These are phyloP conservation scores for Taxidea taxus DNA, from an alignment of 2,113 vertebrate genomes.

Conservation along the genomic window DNA sequence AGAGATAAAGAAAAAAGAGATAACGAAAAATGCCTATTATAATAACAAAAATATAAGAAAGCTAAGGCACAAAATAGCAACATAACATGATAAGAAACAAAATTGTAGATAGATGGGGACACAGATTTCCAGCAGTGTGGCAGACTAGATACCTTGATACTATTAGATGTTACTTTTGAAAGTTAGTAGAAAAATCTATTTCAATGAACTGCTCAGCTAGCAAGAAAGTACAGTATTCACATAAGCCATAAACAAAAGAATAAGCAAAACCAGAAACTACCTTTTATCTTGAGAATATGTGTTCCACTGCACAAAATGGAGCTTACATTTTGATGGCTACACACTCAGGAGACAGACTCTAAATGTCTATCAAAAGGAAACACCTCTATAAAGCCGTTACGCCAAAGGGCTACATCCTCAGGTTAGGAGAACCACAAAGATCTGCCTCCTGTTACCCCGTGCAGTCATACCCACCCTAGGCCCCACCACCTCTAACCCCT, in stretches of 20 bases:
- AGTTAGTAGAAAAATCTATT: neutral
- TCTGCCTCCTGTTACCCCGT: neutral
- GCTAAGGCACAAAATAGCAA: neutral
- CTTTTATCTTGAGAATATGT: neutral
- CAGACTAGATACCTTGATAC: neutral
- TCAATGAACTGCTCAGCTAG: neutral
- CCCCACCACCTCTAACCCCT: neutral
- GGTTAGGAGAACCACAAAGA: neutral
- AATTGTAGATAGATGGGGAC: neutral
- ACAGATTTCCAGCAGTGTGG: neutral
- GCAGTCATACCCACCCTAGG: neutral
- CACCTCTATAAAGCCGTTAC: neutral
- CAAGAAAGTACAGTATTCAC: neutral
- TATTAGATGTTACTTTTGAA: neutral
- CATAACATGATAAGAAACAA: neutral
- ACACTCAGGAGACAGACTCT: neutral
- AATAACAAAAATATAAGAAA: neutral
- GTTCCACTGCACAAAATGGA: neutral
- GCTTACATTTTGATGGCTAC: neutral
- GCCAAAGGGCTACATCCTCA: neutral
- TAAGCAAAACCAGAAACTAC: neutral
- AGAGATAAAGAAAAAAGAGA: neutral
- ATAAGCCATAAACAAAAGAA: slow-evolving; percentile 1
- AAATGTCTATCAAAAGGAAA: neutral
- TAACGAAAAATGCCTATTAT: neutral